phyloP scores from a whole-genome alignment of 1,140 invertebrate species.

The Anastatus disparis region DNA sequence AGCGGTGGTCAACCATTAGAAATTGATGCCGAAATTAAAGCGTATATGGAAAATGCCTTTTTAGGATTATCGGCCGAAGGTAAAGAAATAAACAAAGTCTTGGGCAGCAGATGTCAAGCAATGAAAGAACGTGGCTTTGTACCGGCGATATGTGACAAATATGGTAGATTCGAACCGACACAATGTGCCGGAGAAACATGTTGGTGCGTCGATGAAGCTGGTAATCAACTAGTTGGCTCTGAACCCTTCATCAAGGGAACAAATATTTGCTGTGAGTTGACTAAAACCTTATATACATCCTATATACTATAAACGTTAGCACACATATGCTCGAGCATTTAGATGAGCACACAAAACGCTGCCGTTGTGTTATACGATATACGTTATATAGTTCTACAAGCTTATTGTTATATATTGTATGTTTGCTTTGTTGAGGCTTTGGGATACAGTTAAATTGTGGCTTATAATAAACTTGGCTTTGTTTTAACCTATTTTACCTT shows the following conservation, averaged over 20 bases:
- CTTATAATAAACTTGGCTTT: too few relatives aligned
- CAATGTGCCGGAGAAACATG: constrained; percentile 80
- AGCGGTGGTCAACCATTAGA: constrained; percentile 46
- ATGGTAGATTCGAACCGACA: constrained; percentile 77
- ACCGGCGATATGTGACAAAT: constrained; percentile 71
- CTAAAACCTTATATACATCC: too few relatives aligned
- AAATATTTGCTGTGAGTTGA: constrained; percentile 71
- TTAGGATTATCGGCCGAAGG: constrained; percentile 48
- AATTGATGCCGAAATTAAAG: constrained; percentile 57
- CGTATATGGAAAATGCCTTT: constrained; percentile 54
- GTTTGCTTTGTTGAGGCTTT: too few relatives aligned
- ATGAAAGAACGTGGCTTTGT: constrained; percentile 70
- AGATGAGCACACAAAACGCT: too few relatives aligned
- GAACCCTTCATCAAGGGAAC: constrained; percentile 74
- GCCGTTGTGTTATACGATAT: too few relatives aligned
- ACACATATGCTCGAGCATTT: too few relatives aligned
- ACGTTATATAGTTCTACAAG: too few relatives aligned
- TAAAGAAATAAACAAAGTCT: constrained; percentile 47
- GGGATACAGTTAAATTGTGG: too few relatives aligned
- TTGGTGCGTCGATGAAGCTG: constrained; percentile 89
- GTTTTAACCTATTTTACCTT: too few relatives aligned
- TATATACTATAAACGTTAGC: too few relatives aligned
- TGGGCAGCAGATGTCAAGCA: constrained; percentile 72
- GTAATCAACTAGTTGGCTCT: constrained; percentile 76
- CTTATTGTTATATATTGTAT: too few relatives aligned